Evolutionary conservation across 2,113 vertebrate species (phyloP), one percentile per base, ranked within the genome.

Genomic region (Strigops habroptila): DNA sequence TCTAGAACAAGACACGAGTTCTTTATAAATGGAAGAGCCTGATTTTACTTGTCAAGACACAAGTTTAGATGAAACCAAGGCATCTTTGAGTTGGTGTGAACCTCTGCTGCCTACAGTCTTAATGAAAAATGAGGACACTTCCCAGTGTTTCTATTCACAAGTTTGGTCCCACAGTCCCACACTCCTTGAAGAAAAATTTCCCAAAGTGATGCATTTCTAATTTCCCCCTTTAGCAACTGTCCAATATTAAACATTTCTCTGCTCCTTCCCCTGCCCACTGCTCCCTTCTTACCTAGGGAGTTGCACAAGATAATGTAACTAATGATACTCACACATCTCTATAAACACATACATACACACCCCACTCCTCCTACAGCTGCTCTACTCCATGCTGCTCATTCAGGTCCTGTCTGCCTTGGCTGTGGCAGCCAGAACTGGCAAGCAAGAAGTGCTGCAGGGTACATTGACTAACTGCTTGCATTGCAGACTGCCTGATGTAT

Each of bases 251-350:
- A 88, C 22, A 18, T 55, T 65, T 95, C 51, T 6, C 75, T 82
- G 59, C 67, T 95, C 78, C 91, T 77, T 84, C 69, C 65, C 39
- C 81, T 91, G 87, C 86, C 81, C 55, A 69, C 87, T 88, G 78
- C 84, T 94, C 82, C 43, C 55, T 95, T 85, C 91, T 94, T 63
- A 62, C 84, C 85, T 70, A 39, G 53, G 60, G 85, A 91, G 59
- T 77, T 93, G 79, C 88, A 90, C 76, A 88, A 93, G 90, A 63
- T 33, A 46, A 68, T 78, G 35, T 39, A 90, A 90, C 59, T 88
- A 94, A 80, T 82, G 65, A 86, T 16, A n/a, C 75, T 51, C 79
- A 24, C 37, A 52, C 55, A 35, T 82, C 64, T 57, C 15, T 80
- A 57, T 31, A 86, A 86, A 67, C 92, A 88, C 33, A 43, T 1